phyloP scores from a whole-genome alignment of 1,140 invertebrate species.

The Trigoniulus corallinus region DNA sequence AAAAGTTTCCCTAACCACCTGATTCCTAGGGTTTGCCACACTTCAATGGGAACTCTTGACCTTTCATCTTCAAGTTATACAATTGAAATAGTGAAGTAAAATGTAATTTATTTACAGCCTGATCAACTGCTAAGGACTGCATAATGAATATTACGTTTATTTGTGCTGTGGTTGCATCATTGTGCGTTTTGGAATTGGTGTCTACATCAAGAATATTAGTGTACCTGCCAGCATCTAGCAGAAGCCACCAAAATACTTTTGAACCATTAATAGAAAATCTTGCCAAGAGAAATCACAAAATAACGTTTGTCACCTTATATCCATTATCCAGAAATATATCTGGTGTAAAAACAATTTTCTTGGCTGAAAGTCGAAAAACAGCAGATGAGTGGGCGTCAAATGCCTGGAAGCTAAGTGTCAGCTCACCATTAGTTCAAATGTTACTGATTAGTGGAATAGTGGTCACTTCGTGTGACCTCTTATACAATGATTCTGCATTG shows the following conservation, averaged over 20 bases:
- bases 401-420: neutral
- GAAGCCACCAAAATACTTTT: constrained; percentile 49
- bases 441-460: neutral
- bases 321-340: neutral
- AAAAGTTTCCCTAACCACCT: no score
- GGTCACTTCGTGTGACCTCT: neutral
- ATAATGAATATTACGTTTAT: no score
- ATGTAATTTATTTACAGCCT: no score
- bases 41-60: no score
- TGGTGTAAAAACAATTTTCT: neutral
- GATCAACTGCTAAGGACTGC: no score
- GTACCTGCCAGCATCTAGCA: constrained; percentile 40
- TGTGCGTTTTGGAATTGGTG: no score
- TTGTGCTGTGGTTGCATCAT: no score
- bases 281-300: constrained; percentile 37
- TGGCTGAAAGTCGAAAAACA: neutral
- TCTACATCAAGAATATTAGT: constrained; percentile 46
- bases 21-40: no score
- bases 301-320: neutral
- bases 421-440: neutral
- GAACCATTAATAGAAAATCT: constrained; percentile 42
- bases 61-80: no score
- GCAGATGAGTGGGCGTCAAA: neutral
- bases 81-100: no score
- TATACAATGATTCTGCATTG: neutral